These are phyloP conservation scores for Sturnus vulgaris DNA, from an alignment of 2,113 vertebrate species.

Conservation along the genomic window DNA sequence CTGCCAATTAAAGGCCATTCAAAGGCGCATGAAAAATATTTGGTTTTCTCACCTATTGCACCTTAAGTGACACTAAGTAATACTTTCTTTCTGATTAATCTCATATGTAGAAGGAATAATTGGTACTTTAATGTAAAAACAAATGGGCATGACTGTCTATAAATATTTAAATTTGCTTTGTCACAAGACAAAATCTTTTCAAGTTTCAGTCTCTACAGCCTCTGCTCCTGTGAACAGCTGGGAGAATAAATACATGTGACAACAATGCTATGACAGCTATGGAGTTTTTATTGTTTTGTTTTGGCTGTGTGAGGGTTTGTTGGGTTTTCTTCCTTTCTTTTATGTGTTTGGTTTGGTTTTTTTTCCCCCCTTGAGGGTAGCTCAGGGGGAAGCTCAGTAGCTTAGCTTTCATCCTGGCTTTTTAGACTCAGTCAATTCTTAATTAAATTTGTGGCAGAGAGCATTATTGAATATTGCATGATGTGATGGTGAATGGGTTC, in stretches of 20 bases:
- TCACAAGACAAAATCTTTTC: background rate
- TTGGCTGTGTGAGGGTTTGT: background rate
- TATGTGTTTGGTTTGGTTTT: background rate
- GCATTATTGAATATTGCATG: background rate
- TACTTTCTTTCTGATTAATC: background rate
- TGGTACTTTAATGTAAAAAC: background rate
- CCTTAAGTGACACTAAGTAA: background rate
- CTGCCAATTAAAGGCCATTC: background rate
- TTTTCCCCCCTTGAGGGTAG: background rate
- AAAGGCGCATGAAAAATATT: background rate
- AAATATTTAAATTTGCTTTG: background rate
- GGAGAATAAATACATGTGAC: background rate
- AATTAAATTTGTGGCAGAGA: background rate
- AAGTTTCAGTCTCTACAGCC: background rate
- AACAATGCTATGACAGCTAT: background rate
- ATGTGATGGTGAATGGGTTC: background rate
- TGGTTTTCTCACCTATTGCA: background rate
- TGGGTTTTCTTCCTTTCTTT: background rate
- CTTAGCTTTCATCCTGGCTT: background rate
- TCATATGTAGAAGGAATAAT: background rate
- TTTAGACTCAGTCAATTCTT: background rate
- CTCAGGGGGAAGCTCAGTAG: background rate
- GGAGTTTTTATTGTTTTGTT: background rate
- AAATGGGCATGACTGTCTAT: background rate
- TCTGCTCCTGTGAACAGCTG: background rate